A percentile compares a stretch with the other conserved stretches of the same genome.
Evolutionary conservation across 1,140 invertebrate species (phyloP).

Genomic region (Nasonia vitripennis): DNA sequence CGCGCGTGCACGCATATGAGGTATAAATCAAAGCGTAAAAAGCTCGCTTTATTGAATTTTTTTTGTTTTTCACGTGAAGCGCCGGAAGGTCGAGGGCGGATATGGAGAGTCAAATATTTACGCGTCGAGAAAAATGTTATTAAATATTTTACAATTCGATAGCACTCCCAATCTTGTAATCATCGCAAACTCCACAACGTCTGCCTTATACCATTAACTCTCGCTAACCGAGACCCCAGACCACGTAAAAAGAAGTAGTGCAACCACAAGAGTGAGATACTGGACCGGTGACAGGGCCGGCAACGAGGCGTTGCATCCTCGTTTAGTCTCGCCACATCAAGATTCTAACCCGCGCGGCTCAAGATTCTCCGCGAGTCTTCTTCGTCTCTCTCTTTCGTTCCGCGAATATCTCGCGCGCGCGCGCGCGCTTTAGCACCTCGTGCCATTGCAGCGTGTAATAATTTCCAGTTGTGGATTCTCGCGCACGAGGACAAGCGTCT

Average conservation of each 20-base stretch:
- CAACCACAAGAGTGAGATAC: slow-evolving; percentile 50
- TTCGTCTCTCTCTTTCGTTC: not conserved
- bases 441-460: slow-evolving; percentile 1
- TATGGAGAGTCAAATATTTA: slow-evolving; percentile 17
- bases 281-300: slow-evolving; percentile 68
- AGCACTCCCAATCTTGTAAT: too few species aligned
- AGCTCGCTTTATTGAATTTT: slow-evolving; percentile 27
- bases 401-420: not conserved
- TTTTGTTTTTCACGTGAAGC: not conserved
- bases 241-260: not conserved
- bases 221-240: not conserved
- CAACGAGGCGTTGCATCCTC: slow-evolving; percentile 71
- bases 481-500: not conserved
- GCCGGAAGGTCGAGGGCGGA: not conserved
- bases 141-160: too few species aligned
- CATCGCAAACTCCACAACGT: too few species aligned
- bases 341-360: slow-evolving; percentile 51
- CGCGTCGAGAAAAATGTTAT: not conserved
- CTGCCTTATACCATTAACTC: not conserved
- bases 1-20: not conserved
- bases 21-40: slow-evolving; percentile 25
- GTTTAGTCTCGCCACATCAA: slow-evolving; percentile 74
- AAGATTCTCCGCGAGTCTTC: not conserved
- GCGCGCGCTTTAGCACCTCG: slow-evolving; percentile 6
- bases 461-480: slow-evolving; percentile 20